phyloP scores from a whole-genome alignment of 2,113 vertebrate species.

The Pyrgilauda ruficollis region DNA sequence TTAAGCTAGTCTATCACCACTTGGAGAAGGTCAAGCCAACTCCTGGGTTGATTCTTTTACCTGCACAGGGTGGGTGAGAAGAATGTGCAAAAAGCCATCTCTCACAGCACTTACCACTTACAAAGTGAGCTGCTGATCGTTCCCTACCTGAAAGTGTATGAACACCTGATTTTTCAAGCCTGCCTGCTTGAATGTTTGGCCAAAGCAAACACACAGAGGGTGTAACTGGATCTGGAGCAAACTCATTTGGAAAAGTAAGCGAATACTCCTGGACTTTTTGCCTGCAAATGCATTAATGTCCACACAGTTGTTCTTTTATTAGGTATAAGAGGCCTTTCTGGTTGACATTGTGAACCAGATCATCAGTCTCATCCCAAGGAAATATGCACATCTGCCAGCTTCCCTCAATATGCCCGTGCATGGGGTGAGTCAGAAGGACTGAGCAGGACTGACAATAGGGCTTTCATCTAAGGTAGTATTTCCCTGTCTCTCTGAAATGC shows the following conservation, averaged over 20 bases:
- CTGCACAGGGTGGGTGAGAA: neutral
- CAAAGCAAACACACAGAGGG: slow-evolving; percentile 34
- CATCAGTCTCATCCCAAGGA: neutral
- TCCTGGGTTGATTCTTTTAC: neutral
- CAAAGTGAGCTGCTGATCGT: neutral
- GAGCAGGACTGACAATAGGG: neutral
- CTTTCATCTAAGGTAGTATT: slow-evolving; percentile 35
- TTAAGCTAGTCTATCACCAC: neutral
- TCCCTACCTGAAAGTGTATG: neutral
- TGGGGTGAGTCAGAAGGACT: neutral
- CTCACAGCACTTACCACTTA: neutral
- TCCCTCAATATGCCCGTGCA: neutral
- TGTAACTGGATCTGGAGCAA: neutral
- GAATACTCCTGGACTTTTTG: neutral
- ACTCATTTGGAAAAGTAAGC: slow-evolving; percentile 52
- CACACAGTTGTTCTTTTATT: neutral
- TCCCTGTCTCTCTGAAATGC: neutral
- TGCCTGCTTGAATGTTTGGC: slow-evolving; percentile 7
- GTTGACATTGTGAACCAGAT: neutral
- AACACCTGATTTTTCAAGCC: neutral
- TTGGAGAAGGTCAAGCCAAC: neutral
- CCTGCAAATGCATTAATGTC: neutral
- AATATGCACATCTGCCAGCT: neutral
- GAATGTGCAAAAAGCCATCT: neutral
- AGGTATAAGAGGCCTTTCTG: neutral